phyloP scores from a whole-genome alignment of 2,113 vertebrate species.

The Copsychus sechellarum region DNA sequence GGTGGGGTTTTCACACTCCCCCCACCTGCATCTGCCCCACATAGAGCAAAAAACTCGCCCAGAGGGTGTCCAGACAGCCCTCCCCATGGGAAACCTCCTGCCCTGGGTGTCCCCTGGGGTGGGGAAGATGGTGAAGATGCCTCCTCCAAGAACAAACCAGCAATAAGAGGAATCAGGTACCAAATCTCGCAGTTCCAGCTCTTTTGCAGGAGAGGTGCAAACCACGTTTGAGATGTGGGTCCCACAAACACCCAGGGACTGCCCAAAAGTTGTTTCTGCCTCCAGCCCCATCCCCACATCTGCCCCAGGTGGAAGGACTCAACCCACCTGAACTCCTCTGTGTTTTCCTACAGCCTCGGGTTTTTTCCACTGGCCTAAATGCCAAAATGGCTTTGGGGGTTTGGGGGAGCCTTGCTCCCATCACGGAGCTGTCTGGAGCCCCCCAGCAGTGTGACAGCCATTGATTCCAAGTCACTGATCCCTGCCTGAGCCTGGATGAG shows the following conservation, averaged over 20 bases:
- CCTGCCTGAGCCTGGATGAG: not conserved
- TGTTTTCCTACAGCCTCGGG: not conserved
- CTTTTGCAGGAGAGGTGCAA: not conserved
- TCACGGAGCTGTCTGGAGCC: not conserved
- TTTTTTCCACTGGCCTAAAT: not conserved
- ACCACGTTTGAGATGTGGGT: too few relatives aligned
- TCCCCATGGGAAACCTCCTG: not conserved
- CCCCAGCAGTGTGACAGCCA: not conserved
- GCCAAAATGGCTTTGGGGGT: not conserved
- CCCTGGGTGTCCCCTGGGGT: not conserved
- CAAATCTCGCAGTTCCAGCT: not conserved
- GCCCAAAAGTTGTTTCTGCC: not conserved
- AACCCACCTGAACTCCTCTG: not conserved
- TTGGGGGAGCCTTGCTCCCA: not conserved
- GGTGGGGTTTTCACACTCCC: not conserved
- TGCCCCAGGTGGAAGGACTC: not conserved
- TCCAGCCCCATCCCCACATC: not conserved
- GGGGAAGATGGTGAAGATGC: not conserved
- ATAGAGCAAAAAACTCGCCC: not conserved
- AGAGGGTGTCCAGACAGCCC: not conserved
- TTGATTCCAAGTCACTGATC: accelerated
- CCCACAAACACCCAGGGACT: not conserved
- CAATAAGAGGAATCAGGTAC: not conserved
- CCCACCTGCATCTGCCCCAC: not conserved
- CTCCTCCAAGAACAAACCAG: not conserved